A percentile compares a stretch with the other conserved stretches of the same genome.
phyloP scores from a whole-genome alignment of 2,113 vertebrate genomes.

The Myotis brandtii region DNA sequence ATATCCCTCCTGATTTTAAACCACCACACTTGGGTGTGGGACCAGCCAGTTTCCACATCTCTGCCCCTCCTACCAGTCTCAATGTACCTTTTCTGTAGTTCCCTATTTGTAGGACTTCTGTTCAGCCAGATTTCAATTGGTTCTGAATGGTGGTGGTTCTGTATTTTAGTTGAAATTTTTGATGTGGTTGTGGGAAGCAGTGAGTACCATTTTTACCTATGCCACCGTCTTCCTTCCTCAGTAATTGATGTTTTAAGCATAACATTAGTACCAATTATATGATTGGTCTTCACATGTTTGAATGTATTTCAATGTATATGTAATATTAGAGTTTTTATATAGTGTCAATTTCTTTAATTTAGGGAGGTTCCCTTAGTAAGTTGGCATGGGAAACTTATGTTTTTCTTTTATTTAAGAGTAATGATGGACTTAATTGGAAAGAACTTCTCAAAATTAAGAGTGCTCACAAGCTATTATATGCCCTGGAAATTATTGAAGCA shows the following conservation, averaged over 20 bases:
- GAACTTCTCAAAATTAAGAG: slow-evolving; percentile 97
- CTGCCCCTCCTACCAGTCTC: too few species aligned
- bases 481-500: slow-evolving; percentile 98
- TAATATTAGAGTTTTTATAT: not conserved
- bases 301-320: not conserved
- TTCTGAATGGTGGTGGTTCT: too few species aligned
- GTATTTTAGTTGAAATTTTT: too few species aligned
- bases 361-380: not conserved
- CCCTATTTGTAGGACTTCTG: too few species aligned
- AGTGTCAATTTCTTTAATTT: not conserved
- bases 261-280: not conserved
- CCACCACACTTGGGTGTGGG: too few species aligned
- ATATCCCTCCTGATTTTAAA: too few species aligned
- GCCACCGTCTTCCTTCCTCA: not conserved
- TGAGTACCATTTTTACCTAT: too few species aligned
- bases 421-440: slow-evolving; percentile 96
- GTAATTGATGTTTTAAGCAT: slow-evolving; percentile 50
- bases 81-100: too few species aligned
- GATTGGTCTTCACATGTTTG: not conserved
- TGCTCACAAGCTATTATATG: slow-evolving; percentile 97
- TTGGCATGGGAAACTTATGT: not conserved
- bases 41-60: too few species aligned
- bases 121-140: too few species aligned
- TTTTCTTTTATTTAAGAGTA: slow-evolving; percentile 85
- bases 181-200: too few species aligned